Evolutionary conservation across 2,797 vertebrate genomes (phyloP), one percentile per base, ranked within the genome.

Genomic region (Chrysocyon brachyurus): DNA sequence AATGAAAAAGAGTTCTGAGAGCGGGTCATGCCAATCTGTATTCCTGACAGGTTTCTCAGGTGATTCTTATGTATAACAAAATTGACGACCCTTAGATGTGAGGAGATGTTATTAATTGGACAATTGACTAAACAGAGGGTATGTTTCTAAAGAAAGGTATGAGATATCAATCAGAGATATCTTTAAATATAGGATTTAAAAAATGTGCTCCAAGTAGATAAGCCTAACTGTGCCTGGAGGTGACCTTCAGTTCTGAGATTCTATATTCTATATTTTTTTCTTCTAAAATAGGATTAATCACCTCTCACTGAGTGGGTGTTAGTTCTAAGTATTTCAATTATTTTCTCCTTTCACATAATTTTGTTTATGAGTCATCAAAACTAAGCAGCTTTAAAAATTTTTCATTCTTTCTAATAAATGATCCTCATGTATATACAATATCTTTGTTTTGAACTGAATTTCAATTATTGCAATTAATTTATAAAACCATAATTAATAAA

Each of bases 141-240:
- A 63, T 8, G 0, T 93, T 97, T 97, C 73, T 89, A 91, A 85
- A 56, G n/a, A 85, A 91, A 57, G 4, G 0, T 66, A 93, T 79
- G 26, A 63, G 57, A 96, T 95, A 84, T 59, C 61, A 88, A 87
- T 90, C 68, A 92, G 8, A 89, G 54, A 59, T 95, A 91, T 68
- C 59, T 68, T 87, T 75, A 83, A 94, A 95, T 89, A 92, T n/a
- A 90, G 75, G 75, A 96, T 93, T 96, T 83, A 0, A 87, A 89
- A 93, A 83, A 59, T 87, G 73, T 97, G 95, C 36, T 89, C 26
- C 36, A 91, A 66, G 14, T 31, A 96, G 90, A 97, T 97, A 97
- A 96, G 92, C 66, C n/a, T 81, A 95, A 22, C 59, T 72, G 40
- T 91, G 57, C 11, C 31, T 90, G 40, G 61, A 96, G 94, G 88